phyloP scores from a whole-genome alignment of 2,888 invertebrate species.

The Gymnocheta viridis region DNA sequence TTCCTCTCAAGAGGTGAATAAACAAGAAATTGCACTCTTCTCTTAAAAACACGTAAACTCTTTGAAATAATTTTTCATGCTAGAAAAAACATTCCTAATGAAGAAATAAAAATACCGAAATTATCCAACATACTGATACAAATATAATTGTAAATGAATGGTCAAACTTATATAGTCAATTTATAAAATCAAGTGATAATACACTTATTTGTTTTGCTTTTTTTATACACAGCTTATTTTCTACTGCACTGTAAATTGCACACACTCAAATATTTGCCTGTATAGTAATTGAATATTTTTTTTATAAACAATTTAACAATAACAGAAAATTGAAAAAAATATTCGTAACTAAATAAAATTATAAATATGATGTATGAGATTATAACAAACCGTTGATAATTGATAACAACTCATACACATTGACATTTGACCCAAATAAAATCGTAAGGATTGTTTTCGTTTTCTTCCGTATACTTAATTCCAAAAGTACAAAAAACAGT shows the following conservation, averaged over 20 bases:
- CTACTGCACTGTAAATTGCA: not conserved
- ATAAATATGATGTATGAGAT: conserved; percentile 52
- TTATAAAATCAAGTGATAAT: too few species aligned
- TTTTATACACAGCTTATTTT: not conserved
- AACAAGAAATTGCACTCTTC: too few species aligned
- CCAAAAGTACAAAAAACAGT: conserved; percentile 4
- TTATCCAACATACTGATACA: too few species aligned
- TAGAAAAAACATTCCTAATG: too few species aligned
- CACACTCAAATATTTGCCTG: not conserved
- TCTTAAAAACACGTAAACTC: too few species aligned
- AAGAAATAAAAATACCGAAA: too few species aligned
- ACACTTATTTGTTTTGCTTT: too few species aligned
- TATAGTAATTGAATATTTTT: conserved; percentile 24
- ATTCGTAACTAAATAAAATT: conserved; percentile 8
- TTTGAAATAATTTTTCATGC: too few species aligned
- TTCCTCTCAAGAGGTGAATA: too few species aligned
- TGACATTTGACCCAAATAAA: conserved; percentile 67
- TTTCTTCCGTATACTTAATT: conserved; percentile 9
- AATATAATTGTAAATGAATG: too few species aligned
- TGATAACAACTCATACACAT: conserved; percentile 65
- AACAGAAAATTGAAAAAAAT: conserved; percentile 1
- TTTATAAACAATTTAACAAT: conserved; percentile 13
- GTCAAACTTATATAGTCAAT: too few species aligned
- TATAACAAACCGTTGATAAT: conserved; percentile 59
- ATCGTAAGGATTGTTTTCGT: conserved; percentile 52